phyloP scores from a whole-genome alignment of 2,888 invertebrate genomes.

The Griposia aprilina region DNA sequence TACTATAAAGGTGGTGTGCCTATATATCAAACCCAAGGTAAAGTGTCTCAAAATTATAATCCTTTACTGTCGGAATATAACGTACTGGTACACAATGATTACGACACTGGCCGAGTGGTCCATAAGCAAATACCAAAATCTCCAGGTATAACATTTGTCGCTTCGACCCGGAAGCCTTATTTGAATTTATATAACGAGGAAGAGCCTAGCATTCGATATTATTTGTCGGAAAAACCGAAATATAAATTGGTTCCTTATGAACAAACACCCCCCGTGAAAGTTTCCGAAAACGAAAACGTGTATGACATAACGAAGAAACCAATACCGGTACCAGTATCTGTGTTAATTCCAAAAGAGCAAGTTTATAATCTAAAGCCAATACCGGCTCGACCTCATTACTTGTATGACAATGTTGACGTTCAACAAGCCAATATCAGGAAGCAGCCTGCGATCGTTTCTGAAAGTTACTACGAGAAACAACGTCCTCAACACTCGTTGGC shows the following conservation, averaged over 20 bases:
- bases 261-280: constrained; percentile 85
- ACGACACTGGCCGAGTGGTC: constrained; percentile 74
- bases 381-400: constrained; percentile 78
- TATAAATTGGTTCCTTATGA: constrained; percentile 89
- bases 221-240: constrained; percentile 83
- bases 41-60: constrained; percentile 77
- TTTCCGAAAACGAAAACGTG: constrained; percentile 69
- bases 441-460: constrained; percentile 81
- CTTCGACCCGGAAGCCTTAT: constrained; percentile 79
- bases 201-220: constrained; percentile 80
- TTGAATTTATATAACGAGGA: constrained; percentile 79
- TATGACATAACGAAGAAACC: constrained; percentile 75
- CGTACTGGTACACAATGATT: constrained; percentile 71
- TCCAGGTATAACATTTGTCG: constrained; percentile 70
- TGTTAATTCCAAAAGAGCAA: constrained; percentile 76
- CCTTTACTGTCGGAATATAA: constrained; percentile 74
- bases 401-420: constrained; percentile 75
- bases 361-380: constrained; percentile 79
- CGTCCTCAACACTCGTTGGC: constrained; percentile 68
- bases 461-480: constrained; percentile 85
- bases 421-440: constrained; percentile 74
- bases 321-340: constrained; percentile 72
- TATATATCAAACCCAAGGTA: constrained; percentile 73
- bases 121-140: constrained; percentile 77
- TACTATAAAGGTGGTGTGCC: constrained; percentile 82